These are phyloP conservation scores for Helicorthomorpha holstii DNA, from an alignment of 1,140 invertebrate species.

Conservation along the genomic window DNA sequence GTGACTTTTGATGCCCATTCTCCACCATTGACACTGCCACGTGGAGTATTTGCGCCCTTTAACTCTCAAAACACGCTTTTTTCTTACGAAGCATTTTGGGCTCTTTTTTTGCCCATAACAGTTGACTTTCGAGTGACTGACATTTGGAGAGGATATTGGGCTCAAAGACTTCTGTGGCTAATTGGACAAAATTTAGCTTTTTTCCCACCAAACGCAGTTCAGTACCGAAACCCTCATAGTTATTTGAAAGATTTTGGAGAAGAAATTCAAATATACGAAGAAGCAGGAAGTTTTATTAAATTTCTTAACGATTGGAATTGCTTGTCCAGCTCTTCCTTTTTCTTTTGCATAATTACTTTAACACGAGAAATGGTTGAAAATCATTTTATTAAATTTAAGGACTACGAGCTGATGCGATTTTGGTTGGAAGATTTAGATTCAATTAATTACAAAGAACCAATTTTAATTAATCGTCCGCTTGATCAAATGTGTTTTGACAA, in stretches of 20 bases:
- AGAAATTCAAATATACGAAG: conserved; percentile 15
- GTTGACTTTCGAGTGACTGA: conserved; percentile 20
- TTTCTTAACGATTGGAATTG: conserved; percentile 16
- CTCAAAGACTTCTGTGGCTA: conserved; percentile 18
- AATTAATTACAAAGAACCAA: conserved; percentile 10
- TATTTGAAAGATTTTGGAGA: conserved; percentile 15
- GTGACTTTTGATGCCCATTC: conserved; percentile 15
- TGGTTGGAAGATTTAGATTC: conserved; percentile 14
- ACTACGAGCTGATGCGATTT: conserved; percentile 9
- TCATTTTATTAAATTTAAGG: conserved; percentile 11
- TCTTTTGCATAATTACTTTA: too few species aligned
- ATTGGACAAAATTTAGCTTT: conserved; percentile 17
- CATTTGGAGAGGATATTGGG: conserved; percentile 23
- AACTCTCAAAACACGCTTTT: conserved; percentile 24
- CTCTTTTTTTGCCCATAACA: conserved; percentile 18
- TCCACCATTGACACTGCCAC: conserved; percentile 14
- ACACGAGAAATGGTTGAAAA: conserved; percentile 10
- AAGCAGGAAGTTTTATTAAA: conserved; percentile 12
- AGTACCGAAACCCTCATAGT: conserved; percentile 14
- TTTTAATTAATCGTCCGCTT: too few species aligned
- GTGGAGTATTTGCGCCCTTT: conserved; percentile 17
- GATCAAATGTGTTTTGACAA: too few species aligned
- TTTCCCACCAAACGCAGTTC: conserved; percentile 15
- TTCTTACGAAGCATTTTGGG: conserved; percentile 19
- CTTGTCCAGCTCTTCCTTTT: too few species aligned